Conservation (phyloP, 37 sponge, comb jelly and placozoan genomes). For the Oscarella lobularis region DNA sequence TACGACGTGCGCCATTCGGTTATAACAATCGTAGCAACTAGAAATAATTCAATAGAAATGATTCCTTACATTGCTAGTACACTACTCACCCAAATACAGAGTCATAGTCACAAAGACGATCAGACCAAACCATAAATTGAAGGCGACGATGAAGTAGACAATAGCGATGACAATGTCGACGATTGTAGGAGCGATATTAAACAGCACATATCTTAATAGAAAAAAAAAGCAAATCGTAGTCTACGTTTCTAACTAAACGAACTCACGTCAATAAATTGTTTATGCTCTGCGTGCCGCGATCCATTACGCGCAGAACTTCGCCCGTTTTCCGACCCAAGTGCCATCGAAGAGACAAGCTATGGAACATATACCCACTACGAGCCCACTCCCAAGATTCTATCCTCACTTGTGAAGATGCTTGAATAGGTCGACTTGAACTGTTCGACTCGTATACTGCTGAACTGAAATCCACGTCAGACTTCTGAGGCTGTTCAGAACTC, state of each 20-base stretch:
- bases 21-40: conserved; percentile 77
- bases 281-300: conserved; percentile 78
- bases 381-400: background rate
- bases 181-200: conserved; percentile 85
- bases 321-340: conserved; percentile 95
- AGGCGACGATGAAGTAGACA: conserved; percentile 87
- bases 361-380: background rate
- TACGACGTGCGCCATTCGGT: conserved; percentile 93
- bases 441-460: conserved; percentile 81
- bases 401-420: conserved; percentile 66
- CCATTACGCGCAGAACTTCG: conserved; percentile 87
- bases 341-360: conserved; percentile 80
- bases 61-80: background rate
- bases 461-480: conserved; percentile 80
- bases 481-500: conserved; percentile 61
- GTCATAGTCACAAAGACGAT: conserved; percentile 91
- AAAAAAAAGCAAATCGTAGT: background rate
- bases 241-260: background rate
- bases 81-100: conserved; percentile 27
- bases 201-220: conserved; percentile 85
- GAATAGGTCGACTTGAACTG: conserved; percentile 63
- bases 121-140: conserved; percentile 95
- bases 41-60: too few species aligned
- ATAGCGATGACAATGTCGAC: conserved; percentile 87
- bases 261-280: conserved; percentile 62